Base-by-base conservation (phyloP, 2,797 vertebrate genomes). In the Bucorvus abyssinicus region DNA sequence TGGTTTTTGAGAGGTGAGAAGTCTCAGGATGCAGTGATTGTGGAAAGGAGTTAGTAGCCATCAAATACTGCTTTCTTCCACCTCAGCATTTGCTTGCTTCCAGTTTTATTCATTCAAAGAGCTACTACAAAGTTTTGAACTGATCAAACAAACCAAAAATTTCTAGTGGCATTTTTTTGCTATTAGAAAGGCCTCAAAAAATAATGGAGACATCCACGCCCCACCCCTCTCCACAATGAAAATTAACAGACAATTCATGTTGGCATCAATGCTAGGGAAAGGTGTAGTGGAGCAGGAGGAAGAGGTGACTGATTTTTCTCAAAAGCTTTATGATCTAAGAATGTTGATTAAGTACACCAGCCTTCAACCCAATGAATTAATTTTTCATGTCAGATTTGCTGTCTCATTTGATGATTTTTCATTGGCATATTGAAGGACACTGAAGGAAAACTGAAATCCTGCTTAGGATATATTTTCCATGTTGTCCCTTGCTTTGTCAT, bases 301-400 rank as follows among this genome's bases (percentile, higher is more conserved):
- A 60, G 63, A 40, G 14, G n/a, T 21, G 17, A 44, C 26, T 30
- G 53, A 44, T 34, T 65, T 76, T 89, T 73, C 21, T 84, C 29
- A 77, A 60, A 64, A 59, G 10, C 19, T 59, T 73, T 71, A 32
- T 64, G 53, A 44, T 53, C 24, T 29, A 40, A 40, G 53, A 79
- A 60, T 0, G 1, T 21, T 0, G 0, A 15, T 32, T 38, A 82
- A 60, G 4, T 12, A 38, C 16, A 17, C 38, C 5, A 18, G 24
- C 12, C 27, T 83, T 56, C 36, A 87, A 56, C 11, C 3, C 4
- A 1, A 19, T 70, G 30, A 40, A 23, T 61, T 68, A 0, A 23
- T 38, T 84, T 88, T 75, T 84, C 0, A 0, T 55, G 38, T 65
- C 44, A 40, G 16, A 63, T 79, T 82, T 70, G 19, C 18, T 83